These are phyloP conservation scores for Aphidoletes aphidimyza DNA, from an alignment of 2,888 invertebrate species.

Conservation along the genomic window DNA sequence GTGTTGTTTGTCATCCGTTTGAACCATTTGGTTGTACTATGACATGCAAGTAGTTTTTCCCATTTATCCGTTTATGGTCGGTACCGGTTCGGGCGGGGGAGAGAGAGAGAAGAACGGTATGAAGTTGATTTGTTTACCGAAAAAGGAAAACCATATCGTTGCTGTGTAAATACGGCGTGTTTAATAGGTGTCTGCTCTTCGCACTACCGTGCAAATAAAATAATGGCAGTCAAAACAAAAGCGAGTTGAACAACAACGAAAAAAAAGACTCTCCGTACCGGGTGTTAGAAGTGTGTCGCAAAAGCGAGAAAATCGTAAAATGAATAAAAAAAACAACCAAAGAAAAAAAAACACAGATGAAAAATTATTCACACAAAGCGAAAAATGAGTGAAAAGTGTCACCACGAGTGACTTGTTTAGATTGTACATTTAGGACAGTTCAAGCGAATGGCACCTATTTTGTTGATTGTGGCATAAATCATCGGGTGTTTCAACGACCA, in stretches of 20 bases:
- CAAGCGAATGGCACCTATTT: conserved; percentile 30
- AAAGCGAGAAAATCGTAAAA: conserved; percentile 14
- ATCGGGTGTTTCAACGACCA: neutral
- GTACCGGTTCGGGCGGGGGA: too few species aligned
- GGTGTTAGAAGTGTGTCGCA: neutral
- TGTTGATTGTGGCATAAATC: conserved; percentile 4
- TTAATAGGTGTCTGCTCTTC: conserved; percentile 43
- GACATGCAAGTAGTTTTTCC: conserved; percentile 37
- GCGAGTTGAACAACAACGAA: neutral
- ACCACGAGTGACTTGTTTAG: conserved; percentile 11
- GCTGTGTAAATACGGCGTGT: conserved; percentile 35
- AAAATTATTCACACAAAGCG: neutral
- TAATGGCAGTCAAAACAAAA: conserved; percentile 24
- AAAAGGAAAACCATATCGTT: neutral
- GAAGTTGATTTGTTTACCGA: neutral
- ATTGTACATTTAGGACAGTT: conserved; percentile 19
- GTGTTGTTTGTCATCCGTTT: neutral
- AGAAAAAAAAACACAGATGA: neutral
- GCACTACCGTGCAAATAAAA: neutral
- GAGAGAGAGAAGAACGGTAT: neutral
- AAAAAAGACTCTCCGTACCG: neutral
- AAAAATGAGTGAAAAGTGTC: conserved; percentile 5
- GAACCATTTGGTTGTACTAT: neutral
- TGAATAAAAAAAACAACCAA: neutral
- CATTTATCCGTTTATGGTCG: neutral